These are phyloP conservation scores for Bombus confusus DNA, from an alignment of 1,140 invertebrate species.

Conservation along the genomic window DNA sequence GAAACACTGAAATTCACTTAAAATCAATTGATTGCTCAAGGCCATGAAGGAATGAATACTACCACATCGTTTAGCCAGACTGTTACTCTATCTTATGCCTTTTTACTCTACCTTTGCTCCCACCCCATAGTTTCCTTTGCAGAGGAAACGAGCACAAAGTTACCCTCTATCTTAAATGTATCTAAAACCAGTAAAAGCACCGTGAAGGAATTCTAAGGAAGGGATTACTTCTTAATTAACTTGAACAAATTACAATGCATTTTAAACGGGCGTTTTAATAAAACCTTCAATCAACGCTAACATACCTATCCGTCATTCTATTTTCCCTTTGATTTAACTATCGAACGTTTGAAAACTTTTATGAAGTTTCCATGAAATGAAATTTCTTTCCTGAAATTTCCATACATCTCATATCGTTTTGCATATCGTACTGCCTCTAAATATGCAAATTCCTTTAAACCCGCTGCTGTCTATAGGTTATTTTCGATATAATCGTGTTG, in stretches of 20 bases:
- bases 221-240: neutral
- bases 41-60: neutral
- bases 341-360: neutral
- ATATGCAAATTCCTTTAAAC: neutral
- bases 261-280: neutral
- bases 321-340: no score
- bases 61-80: neutral
- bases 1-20: neutral
- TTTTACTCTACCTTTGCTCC: neutral
- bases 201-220: neutral
- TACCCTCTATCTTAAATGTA: neutral
- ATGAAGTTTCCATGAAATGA: no score
- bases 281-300: neutral
- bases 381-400: neutral
- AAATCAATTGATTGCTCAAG: slow-evolving; percentile 9
- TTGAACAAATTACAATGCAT: neutral
- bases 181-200: neutral
- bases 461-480: neutral
- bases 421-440: neutral
- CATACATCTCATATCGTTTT: neutral
- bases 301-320: neutral
- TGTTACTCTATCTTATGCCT: neutral
- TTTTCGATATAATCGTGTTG: neutral
- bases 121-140: neutral
- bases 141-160: neutral